Base-by-base conservation (phyloP, 2,888 invertebrate genomes). In the Phyto melanocephala region DNA sequence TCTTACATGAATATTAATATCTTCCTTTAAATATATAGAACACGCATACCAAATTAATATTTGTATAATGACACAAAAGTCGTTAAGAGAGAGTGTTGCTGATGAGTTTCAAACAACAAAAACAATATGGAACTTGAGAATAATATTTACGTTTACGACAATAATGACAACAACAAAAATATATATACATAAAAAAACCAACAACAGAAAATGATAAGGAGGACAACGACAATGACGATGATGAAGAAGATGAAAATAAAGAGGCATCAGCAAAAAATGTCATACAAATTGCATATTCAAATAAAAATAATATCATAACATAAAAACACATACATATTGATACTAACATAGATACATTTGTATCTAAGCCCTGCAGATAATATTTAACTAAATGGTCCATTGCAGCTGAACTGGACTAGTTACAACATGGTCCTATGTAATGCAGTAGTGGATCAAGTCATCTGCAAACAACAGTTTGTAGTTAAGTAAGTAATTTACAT, bases 201-300 rank as follows among this genome's bases (percentile, higher is more conserved):
- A 58, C 7, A 35, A 58, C 56, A 50, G 60, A 15, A 40, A 50
- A 40, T 1, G 24, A 56, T 10, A 40, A 47, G 22, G n/a, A 58
- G 37, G 28, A 67, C 47, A 20, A 52, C 45, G 15, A 20, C 47
- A 58, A 56, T 11, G 52, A 45, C 1, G 22, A 56, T 45, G 13
- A 65, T 15, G 33, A 58, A 22, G 20, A 1, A 24, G 24, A 22
- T 5, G 24, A 52, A 13, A 54, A 56, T 4, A 24, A 24, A 56
- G 17, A 17, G 13, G 13, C 47, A 67, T 13, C 60, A 62, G 60
- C 35, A 68, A 24, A 75, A 28, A 80, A 75, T 80, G 63, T 33
- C 42, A 56, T 50, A 74, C 72, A 78, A 81, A 81, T 78, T 81
- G 70, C 74, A 71, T 67, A 81, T 81, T 71, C 71, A 78, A 72